Evolutionary conservation across 2,797 vertebrate genomes (phyloP), one percentile per base, ranked within the genome.

Genomic region (Acridotheres tristis): DNA sequence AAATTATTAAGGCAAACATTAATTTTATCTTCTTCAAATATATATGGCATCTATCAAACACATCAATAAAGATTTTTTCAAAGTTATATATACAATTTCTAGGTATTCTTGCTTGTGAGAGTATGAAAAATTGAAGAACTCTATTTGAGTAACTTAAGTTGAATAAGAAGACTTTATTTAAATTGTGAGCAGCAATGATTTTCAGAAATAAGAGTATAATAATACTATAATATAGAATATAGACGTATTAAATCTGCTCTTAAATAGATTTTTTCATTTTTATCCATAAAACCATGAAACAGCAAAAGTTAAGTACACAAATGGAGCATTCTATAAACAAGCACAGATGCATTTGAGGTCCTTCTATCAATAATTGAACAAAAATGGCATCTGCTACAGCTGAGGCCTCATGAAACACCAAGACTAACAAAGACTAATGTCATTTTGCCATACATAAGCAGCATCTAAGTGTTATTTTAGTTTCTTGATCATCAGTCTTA

Each of bases 1-100:
- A 85, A 89, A 68, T 89, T 57, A 94, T 96, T 96, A 96, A 57
- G 22, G 61, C 54, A 95, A 92, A 54, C 30, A 84, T 89, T 72
- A 51, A 69, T 42, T 73, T 85, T 57, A 89, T 25, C 38, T 54
- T 27, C 34, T 57, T 85, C 57, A 90, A 87, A 88, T 54, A 88
- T 1, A 27, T 23, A 77, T 1, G 43, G 34, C 61, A 94, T 82
- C 82, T 85, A 88, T 59, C 45, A 89, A 92, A 61, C 38, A 81
- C 11, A 72, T 61, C 50, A 85, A 30, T 19, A 83, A 36, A 30
- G 13, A 14, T 14, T 21, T 90, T 77, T 69, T 71, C 11, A 2
- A 30, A 53, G 63, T 36, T 78, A 63, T 61, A 65, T 50, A 78
- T 36, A 59, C 51, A 63, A 85, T 43, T 40, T 16, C 18, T 89